Base-by-base conservation (phyloP, 2,113 vertebrate species). In the Pithys albifrons region DNA sequence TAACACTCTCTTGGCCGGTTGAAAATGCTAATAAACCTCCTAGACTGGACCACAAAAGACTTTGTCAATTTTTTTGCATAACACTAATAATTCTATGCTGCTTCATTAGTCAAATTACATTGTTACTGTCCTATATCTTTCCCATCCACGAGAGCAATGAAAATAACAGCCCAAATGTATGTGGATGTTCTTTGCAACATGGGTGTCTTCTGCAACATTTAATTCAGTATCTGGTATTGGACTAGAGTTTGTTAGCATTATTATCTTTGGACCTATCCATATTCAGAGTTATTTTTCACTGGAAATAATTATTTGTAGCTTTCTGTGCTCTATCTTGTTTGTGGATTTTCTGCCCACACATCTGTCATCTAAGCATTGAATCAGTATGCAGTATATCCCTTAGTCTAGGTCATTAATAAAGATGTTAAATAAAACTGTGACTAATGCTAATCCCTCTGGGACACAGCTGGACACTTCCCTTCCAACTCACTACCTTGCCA, bases 341-440 rank as follows among this genome's bases (percentile, higher is more conserved):
- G 43, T 82, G 49, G 66, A 25, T 66, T 89, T 88, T 85, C 61
- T 91, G 10, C 28, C 33, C 10, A 5, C 8, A 2, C 39, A 28
- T 71, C 67, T 85, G 75, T 88, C 7, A 51, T 58, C 12, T 86
- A 51, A 72, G 54, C 70, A 52, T 19, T 64, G 62, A 74, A 72
- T 84, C 49, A 28, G 55, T 76, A 35, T 84, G 73, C 69, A 73
- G 58, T 67, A n/a, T 88, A 76, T 88, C 78, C 78, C 57, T 76
- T 91, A 80, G 91, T 81, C 84, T 66, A 78, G 57, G 66, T 92
- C 79, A 95, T 92, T 96, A 96, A 93, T 96, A 97, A 92, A 97
- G 92, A 96, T 71, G 79, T 96, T 96, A 91, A 95, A 96, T 96
- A 95, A 95, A 96, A 96, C 91, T 97, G 93, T 94, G 86, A 94